These are phyloP conservation scores for Falco cherrug DNA, from an alignment of 2,797 vertebrate genomes.

Conservation along the genomic window DNA sequence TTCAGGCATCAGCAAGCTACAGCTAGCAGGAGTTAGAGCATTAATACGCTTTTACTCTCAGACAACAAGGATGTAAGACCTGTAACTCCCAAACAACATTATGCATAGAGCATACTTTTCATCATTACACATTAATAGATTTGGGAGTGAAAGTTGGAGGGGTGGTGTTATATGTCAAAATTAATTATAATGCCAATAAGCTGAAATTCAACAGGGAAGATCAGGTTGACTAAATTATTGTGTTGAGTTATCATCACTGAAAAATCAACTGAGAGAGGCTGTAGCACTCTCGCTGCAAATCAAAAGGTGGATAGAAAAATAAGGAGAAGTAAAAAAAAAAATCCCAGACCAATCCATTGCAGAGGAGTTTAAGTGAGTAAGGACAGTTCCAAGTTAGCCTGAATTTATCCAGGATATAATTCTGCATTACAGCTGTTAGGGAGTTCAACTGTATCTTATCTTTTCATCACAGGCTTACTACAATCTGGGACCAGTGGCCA, in stretches of 20 bases:
- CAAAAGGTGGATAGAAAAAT: neutral
- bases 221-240: constrained; percentile 63
- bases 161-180: constrained; percentile 67
- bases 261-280: constrained; percentile 37
- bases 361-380: neutral
- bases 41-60: neutral
- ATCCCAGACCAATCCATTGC: neutral
- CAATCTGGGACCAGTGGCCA: neutral
- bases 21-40: neutral
- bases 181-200: constrained; percentile 70
- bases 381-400: neutral
- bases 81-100: constrained; percentile 39
- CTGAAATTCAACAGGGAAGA: constrained; percentile 64
- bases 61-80: neutral
- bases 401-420: neutral
- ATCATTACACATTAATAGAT: constrained; percentile 63
- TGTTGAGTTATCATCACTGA: constrained; percentile 41
- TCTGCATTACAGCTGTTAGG: neutral
- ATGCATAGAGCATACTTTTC: constrained; percentile 43
- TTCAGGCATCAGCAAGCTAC: neutral
- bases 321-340: neutral
- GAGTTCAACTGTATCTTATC: neutral
- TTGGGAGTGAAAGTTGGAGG: constrained; percentile 63
- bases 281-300: constrained; percentile 25
- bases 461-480: neutral